Evolutionary conservation across 2,113 vertebrate genomes (phyloP).

Genomic region (Leptosomus discolor): DNA sequence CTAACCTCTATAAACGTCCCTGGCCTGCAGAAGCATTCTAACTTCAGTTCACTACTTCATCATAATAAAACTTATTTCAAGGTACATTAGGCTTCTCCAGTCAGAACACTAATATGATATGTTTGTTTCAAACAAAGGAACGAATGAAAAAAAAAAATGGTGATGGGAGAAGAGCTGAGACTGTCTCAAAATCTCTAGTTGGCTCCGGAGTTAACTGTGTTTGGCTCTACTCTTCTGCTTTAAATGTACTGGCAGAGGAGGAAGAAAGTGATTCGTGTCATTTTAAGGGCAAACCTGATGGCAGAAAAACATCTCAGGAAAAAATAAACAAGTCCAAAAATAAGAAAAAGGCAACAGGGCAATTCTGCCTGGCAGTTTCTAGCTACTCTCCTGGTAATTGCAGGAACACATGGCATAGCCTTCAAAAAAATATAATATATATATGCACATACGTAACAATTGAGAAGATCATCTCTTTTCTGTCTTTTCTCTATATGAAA

Average conservation of each 20-base stretch:
- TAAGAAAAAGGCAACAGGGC: neutral
- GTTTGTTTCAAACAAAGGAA: constrained; percentile 48
- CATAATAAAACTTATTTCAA: constrained; percentile 80
- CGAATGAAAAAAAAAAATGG: neutral
- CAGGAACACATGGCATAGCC: neutral
- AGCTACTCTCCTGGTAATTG: neutral
- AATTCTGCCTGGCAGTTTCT: neutral
- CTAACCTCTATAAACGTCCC: constrained; percentile 43
- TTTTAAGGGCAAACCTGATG: neutral
- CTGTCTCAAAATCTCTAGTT: constrained; percentile 22
- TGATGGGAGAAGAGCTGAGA: constrained; percentile 14
- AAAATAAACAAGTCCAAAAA: neutral
- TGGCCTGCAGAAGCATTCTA: constrained; percentile 29
- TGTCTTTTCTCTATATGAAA: neutral
- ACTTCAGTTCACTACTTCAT: constrained; percentile 68
- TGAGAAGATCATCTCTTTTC: neutral
- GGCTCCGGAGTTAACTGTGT: neutral
- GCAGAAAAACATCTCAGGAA: neutral
- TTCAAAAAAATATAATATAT: neutral
- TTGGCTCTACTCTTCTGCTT: neutral
- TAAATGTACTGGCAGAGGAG: neutral
- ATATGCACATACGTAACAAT: neutral
- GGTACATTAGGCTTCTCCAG: constrained; percentile 72
- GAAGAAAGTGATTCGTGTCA: neutral
- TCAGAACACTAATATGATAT: constrained; percentile 54